A percentile compares a stretch with the other conserved stretches of the same genome.
Conservation (phyloP, 2,888 invertebrate genomes). For the Diplolepis rosae region DNA sequence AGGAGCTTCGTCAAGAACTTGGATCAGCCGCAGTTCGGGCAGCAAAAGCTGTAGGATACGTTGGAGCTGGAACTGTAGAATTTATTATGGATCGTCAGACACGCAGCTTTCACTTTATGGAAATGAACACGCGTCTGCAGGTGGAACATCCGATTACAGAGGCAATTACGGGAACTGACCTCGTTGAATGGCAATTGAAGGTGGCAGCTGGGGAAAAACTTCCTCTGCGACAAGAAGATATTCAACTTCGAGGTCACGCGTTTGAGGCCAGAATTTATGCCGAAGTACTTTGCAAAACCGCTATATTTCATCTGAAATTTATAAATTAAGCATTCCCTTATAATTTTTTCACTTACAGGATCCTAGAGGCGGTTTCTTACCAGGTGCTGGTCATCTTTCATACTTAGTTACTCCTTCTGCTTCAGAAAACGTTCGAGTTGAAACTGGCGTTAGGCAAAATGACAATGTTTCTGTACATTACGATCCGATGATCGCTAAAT, state of each 20-base stretch:
- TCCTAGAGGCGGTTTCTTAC: constrained; percentile 89
- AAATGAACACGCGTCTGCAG: constrained; percentile 98
- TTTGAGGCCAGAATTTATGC: constrained; percentile 98
- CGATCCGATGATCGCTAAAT: constrained; percentile 99
- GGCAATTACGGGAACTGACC: constrained; percentile 96
- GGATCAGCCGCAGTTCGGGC: constrained; percentile 95
- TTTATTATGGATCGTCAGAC: constrained; percentile 93
- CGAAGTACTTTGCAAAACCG: constrained; percentile 75
- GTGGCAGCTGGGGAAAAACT: constrained; percentile 92
- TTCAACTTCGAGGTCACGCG: constrained; percentile 88
- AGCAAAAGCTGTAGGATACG: constrained; percentile 95
- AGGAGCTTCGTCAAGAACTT: constrained; percentile 83
- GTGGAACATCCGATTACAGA: constrained; percentile 98
- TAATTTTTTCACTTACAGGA: constrained; percentile 69
- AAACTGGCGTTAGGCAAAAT: constrained; percentile 90
- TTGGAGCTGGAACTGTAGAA: constrained; percentile 98
- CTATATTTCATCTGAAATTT: not conserved
- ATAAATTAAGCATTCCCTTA: not conserved
- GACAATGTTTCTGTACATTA: constrained; percentile 99
- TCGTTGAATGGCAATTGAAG: constrained; percentile 98
- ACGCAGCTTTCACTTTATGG: constrained; percentile 98
- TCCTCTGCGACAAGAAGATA: constrained; percentile 87
- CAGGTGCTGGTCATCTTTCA: constrained; percentile 90
- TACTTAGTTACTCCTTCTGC: constrained; percentile 84
- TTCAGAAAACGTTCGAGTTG: constrained; percentile 84